These are phyloP conservation scores for Oscheius sp. DNA, from an alignment of 2,888 invertebrate genomes.

Conservation along the genomic window DNA sequence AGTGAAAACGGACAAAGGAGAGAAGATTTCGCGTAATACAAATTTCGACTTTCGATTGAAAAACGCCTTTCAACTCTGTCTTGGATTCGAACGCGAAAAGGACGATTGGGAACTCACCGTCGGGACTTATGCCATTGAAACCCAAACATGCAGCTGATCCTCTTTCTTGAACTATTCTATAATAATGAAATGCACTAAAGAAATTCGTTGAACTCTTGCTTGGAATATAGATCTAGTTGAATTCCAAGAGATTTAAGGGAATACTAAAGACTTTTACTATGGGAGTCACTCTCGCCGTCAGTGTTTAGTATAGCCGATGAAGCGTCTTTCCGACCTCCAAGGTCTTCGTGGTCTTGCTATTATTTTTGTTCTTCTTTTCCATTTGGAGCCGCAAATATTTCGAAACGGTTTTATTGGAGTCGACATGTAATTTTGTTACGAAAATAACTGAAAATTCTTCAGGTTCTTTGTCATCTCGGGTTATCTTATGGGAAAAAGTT, in stretches of 20 bases:
- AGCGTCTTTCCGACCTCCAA: slow-evolving; percentile 6
- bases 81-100: slow-evolving; percentile 13
- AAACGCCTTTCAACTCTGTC: slow-evolving; percentile 45
- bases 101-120: slow-evolving; percentile 11
- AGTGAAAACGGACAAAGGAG: slow-evolving; percentile 15
- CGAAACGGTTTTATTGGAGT: slow-evolving; percentile 3
- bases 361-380: slow-evolving; percentile 8
- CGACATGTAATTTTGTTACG: neutral
- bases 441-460: neutral
- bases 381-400: neutral
- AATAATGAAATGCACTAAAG: too few species aligned
- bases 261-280: neutral
- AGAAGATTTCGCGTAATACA: neutral
- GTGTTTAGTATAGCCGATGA: neutral
- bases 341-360: slow-evolving; percentile 6
- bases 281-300: neutral
- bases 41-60: slow-evolving; percentile 21
- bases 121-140: slow-evolving; percentile 20
- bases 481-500: slow-evolving; percentile 3
- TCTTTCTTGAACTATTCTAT: too few species aligned
- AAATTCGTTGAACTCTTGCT: too few species aligned
- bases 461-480: slow-evolving; percentile 18
- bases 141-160: neutral
- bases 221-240: too few species aligned
- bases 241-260: neutral